Evolutionary conservation across 2,888 invertebrate species (phyloP), one percentile per base, ranked within the genome.

Genomic region (Pimpla rufipes): DNA sequence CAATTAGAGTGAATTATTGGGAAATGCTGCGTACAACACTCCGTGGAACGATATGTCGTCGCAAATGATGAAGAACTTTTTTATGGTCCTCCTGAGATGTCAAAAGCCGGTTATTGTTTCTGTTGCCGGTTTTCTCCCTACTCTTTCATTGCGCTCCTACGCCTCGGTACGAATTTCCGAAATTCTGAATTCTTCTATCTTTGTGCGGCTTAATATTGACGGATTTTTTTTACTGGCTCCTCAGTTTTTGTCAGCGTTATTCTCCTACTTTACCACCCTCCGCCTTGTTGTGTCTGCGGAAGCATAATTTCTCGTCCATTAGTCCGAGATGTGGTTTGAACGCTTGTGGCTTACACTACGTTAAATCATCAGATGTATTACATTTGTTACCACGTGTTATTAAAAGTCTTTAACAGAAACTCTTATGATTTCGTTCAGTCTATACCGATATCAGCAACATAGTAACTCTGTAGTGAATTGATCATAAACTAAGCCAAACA

Each of bases 91-190:
- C 1, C 45, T 6, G 40, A 66, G 84, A 68, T 75, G 83, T 13
- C 89, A 87, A 5, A 47, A 79, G n/a, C 88, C 89, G 0, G 55
- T 86, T 4, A 8, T 37, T 21, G 42, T 89, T 10, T 66, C 35
- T 2, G 66, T 89, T 6, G 74, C 45, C 1, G 86, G 83, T 11
- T 23, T 89, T 16, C 68, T 88, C 29, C 87, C 85, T 1, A 45
- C 55, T 23, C 68, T 88, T 4, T 88, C 88, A 0, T 57, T 87
- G 35, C 80, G 79, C 0, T 88, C 83, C 37, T 89, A 86, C 21
- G 79, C 86, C 29, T 78, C 85, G 76, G 86, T 87, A 81, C 0
- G 37, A 66, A 40, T 59, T 8, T n/a, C n/a, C n/a, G 8, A 52
- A 13, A 21, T 52, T 6, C 10, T 55, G 23, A 55, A 29, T 5